These are phyloP conservation scores for Stichodactyla helianthus DNA, from an alignment of 64 coral and sea anemone genomes.

Conservation along the genomic window DNA sequence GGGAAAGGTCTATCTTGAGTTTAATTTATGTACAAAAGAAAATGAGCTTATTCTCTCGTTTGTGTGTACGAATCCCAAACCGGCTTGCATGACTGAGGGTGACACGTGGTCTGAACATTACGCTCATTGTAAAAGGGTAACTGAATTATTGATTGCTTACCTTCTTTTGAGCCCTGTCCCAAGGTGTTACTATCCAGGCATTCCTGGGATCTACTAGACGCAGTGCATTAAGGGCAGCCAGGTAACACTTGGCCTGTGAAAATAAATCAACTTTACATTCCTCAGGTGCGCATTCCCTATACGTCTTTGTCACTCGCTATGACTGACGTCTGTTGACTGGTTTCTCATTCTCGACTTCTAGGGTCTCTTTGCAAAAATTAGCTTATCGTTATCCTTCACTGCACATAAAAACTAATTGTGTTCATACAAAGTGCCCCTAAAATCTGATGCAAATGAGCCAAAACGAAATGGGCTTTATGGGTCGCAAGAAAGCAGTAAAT, in stretches of 20 bases:
- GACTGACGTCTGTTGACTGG: no score
- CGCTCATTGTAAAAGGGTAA: not conserved
- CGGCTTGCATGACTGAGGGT: no score
- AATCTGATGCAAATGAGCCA: not conserved
- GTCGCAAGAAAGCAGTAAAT: not conserved
- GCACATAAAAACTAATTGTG: not conserved
- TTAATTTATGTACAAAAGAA: no score
- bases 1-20: no score
- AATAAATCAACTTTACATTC: no score
- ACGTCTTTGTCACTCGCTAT: no score
- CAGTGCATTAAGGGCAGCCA: conserved; percentile 88
- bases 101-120: no score
- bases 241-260: conserved; percentile 88
- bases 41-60: no score
- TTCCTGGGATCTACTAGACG: conserved; percentile 81
- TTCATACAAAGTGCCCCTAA: not conserved
- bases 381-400: not conserved
- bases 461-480: no score
- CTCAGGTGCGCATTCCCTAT: not conserved
- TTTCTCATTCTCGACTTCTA: not conserved
- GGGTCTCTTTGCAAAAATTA: no score
- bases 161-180: conserved; percentile 56
- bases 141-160: conserved; percentile 14
- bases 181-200: conserved; percentile 97
- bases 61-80: no score